phyloP scores from a whole-genome alignment of 2,888 invertebrate genomes.

The Nephrotoma guestfalica region DNA sequence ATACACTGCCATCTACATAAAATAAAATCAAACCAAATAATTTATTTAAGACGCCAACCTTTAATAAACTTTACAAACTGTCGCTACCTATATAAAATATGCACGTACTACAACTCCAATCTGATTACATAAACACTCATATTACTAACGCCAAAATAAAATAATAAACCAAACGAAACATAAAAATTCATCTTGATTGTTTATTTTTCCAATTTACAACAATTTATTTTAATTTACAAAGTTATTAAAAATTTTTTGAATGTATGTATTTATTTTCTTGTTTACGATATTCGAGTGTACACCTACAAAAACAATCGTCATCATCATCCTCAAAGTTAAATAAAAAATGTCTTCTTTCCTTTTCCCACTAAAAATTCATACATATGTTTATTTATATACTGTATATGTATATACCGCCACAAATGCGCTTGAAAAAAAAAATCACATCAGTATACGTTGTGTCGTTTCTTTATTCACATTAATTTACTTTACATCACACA shows the following conservation, averaged over 20 bases:
- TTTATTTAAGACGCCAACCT: background rate
- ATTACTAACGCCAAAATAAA: background rate
- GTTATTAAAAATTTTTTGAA: background rate
- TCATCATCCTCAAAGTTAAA: background rate
- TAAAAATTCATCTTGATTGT: background rate
- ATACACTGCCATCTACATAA: background rate
- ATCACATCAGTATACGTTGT: background rate
- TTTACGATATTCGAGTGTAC: background rate
- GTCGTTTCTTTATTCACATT: background rate
- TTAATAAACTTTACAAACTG: background rate
- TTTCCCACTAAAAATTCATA: background rate
- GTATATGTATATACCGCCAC: background rate
- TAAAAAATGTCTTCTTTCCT: background rate
- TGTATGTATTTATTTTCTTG: background rate
- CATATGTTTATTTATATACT: background rate
- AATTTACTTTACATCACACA: background rate
- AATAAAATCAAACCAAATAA: background rate
- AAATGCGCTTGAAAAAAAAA: background rate
- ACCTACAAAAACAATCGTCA: background rate
- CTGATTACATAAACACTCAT: background rate
- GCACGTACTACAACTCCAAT: background rate
- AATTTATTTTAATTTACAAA: background rate
- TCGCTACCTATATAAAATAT: background rate
- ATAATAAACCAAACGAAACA: background rate
- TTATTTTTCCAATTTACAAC: background rate